Conservation (phyloP, 2,797 vertebrate genomes). For the Holocentrus rufus region DNA sequence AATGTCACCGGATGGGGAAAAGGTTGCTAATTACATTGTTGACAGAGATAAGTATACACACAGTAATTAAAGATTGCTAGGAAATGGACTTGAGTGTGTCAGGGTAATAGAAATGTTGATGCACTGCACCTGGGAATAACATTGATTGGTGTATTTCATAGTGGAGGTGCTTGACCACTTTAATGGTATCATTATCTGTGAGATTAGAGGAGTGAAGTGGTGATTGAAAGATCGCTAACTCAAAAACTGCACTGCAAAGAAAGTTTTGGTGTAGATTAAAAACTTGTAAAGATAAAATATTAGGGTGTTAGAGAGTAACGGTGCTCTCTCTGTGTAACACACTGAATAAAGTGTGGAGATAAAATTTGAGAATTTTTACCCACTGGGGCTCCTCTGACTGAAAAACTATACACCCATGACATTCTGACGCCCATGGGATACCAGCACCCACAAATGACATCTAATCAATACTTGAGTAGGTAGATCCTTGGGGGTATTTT, state of each 20-base stretch:
- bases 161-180: not conserved
- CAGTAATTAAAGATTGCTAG: slow-evolving; percentile 43
- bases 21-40: slow-evolving; percentile 62
- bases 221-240: no score
- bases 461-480: no score
- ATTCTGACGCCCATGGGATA: not conserved
- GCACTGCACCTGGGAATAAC: not conserved
- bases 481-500: no score
- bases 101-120: slow-evolving; percentile 21
- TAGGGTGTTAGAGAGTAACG: no score
- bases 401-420: not conserved
- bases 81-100: slow-evolving; percentile 35
- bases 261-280: not conserved
- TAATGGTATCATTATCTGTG: not conserved
- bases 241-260: not conserved
- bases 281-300: no score
- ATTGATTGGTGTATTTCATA: slow-evolving; percentile 8
- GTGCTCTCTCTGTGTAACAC: no score
- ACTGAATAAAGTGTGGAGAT: no score
- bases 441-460: not conserved
- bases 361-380: no score
- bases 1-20: slow-evolving; percentile 56
- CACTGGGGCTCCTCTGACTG: no score
- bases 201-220: no score
- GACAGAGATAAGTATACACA: slow-evolving; percentile 50